These are phyloP conservation scores for Ctenicera cuprea DNA, from an alignment of 2,888 invertebrate genomes.

Conservation along the genomic window DNA sequence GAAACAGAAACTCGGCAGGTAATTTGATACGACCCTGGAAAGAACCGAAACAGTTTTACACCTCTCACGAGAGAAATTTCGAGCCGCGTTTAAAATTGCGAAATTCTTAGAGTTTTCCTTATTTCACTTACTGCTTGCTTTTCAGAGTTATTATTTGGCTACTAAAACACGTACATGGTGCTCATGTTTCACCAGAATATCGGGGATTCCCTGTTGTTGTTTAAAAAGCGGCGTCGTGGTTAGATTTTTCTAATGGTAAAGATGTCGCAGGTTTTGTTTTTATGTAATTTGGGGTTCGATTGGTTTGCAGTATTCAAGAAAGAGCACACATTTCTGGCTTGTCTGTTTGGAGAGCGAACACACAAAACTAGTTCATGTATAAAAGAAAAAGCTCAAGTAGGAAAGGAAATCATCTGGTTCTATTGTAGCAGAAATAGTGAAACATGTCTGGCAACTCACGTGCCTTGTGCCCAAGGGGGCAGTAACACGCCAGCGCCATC, in stretches of 20 bases:
- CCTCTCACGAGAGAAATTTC: conserved; percentile 64
- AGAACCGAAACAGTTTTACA: conserved; percentile 57
- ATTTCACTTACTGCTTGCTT: conserved; percentile 58
- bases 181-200: too few relatives aligned
- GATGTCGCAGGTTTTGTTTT: not conserved
- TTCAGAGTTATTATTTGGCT: conserved; percentile 40
- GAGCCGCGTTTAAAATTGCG: conserved; percentile 64
- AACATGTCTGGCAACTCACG: conserved; percentile 62
- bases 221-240: too few relatives aligned
- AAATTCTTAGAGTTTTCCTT: conserved; percentile 61
- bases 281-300: conserved; percentile 16
- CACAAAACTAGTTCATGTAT: conserved; percentile 55
- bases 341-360: conserved; percentile 20
- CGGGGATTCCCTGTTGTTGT: too few relatives aligned
- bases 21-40: conserved; percentile 44
- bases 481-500: conserved; percentile 72
- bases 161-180: conserved; percentile 17
- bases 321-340: conserved; percentile 21
- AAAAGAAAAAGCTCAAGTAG: conserved; percentile 51
- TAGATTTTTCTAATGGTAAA: not conserved
- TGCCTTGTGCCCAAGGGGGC: conserved; percentile 68
- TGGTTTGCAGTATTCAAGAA: conserved; percentile 1
- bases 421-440: conserved; percentile 53
- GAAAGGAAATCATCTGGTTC: conserved; percentile 55
- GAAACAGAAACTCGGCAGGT: not conserved